Evolutionary conservation across 2,888 invertebrate genomes (phyloP).

Genomic region (Phoronis australis): DNA sequence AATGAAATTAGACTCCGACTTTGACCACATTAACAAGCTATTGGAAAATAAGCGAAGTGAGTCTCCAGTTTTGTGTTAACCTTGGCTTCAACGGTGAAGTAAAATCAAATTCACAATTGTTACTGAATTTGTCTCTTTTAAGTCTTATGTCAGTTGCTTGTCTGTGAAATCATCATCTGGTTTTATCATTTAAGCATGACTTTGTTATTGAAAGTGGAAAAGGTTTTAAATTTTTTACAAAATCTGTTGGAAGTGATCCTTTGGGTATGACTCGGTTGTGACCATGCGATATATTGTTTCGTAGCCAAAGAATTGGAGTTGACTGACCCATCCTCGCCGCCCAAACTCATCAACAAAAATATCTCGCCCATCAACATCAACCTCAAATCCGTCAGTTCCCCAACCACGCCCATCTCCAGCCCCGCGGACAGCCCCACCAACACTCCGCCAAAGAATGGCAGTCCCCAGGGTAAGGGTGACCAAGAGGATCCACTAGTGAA

Average conservation of each 20-base stretch:
- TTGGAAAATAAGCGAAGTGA: conserved; percentile 62
- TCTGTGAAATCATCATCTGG: too few species aligned
- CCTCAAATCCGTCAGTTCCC: conserved; percentile 18
- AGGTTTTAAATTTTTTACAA: too few species aligned
- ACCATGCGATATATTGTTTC: not conserved
- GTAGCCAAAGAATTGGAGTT: not conserved
- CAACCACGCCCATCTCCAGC: conserved; percentile 15
- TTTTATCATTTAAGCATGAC: too few species aligned
- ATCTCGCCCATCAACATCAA: conserved; percentile 33
- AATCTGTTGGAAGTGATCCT: not conserved
- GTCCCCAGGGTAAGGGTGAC: conserved; percentile 25
- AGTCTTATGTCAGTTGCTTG: too few species aligned
- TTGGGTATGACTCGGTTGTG: not conserved
- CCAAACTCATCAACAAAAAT: conserved; percentile 27
- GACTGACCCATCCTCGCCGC: conserved; percentile 18
- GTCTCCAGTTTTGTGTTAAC: too few species aligned
- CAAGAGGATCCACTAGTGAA: too few species aligned
- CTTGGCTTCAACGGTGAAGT: too few species aligned
- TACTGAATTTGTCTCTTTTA: too few species aligned
- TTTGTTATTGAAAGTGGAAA: too few species aligned
- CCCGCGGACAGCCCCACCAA: conserved; percentile 29
- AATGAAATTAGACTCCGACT: conserved; percentile 60
- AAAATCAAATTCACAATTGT: too few species aligned
- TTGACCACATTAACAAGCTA: conserved; percentile 64
- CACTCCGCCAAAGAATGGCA: conserved; percentile 23